A percentile compares a stretch with the other conserved stretches of the same genome.
Evolutionary conservation across 2,888 invertebrate species (phyloP).

Genomic region (Cinara cedri): DNA sequence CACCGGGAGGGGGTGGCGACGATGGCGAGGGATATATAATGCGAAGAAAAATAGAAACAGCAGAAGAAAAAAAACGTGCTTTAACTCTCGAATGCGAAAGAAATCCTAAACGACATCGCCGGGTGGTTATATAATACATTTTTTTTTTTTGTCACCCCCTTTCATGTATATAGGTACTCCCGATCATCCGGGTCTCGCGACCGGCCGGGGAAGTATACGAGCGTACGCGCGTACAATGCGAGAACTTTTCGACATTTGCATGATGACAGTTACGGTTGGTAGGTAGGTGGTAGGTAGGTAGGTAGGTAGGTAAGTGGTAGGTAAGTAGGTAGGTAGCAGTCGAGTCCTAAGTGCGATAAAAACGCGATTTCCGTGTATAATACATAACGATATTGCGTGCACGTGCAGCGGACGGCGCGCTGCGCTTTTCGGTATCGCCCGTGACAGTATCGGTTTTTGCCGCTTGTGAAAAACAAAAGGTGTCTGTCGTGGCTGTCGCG

Average conservation of each 20-base stretch:
- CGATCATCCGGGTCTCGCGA: no score
- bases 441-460: conserved; percentile 27
- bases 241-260: conserved; percentile 39
- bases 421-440: no score
- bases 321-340: neutral
- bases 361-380: neutral
- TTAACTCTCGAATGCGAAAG: neutral
- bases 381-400: neutral
- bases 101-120: conserved; percentile 45
- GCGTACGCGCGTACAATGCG: no score
- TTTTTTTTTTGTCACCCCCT: no score
- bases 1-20: neutral
- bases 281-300: neutral
- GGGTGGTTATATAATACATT: neutral
- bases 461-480: conserved; percentile 48
- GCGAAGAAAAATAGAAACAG: conserved; percentile 22
- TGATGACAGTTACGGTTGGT: neutral
- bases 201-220: no score
- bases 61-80: conserved; percentile 17
- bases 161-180: no score
- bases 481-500: conserved; percentile 22
- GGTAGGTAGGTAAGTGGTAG: no score
- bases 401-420: neutral
- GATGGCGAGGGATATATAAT: conserved; percentile 5
- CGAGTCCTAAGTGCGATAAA: conserved; percentile 5